Percentiles rank a stretch among this genome's conserved stretches.
phyloP scores from a whole-genome alignment of 2,888 invertebrate genomes.

The Cecidostiba fungosa region DNA sequence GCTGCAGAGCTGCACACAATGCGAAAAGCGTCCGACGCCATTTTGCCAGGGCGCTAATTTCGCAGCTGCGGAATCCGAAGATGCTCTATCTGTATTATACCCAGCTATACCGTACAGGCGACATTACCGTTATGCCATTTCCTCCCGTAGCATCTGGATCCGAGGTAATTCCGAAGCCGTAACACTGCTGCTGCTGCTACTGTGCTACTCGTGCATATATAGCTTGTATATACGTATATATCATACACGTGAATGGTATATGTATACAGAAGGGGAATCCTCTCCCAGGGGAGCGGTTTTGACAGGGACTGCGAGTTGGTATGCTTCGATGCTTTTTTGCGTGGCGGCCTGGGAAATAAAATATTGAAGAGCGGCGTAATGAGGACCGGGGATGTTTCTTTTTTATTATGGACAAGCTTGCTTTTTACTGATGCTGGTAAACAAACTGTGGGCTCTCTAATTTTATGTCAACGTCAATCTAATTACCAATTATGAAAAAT shows the following conservation, averaged over 20 bases:
- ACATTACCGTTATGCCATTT: constrained; percentile 39
- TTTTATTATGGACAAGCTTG: too few relatives aligned
- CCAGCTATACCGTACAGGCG: neutral
- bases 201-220: neutral
- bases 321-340: neutral
- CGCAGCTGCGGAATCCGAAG: constrained; percentile 19
- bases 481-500: neutral
- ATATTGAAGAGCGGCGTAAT: neutral
- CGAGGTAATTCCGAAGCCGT: constrained; percentile 25
- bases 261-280: neutral
- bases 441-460: neutral
- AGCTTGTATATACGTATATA: neutral
- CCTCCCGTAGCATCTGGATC: constrained; percentile 31
- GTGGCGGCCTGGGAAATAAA: neutral
- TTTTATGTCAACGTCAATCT: neutral
- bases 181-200: too few relatives aligned
- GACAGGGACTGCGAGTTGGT: neutral
- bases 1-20: neutral
- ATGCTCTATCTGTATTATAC: constrained; percentile 2
- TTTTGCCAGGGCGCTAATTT: constrained; percentile 13
- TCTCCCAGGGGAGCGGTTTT: constrained; percentile 29
- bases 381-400: too few relatives aligned
- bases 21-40: constrained; percentile 3
- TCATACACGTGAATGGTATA: neutral
- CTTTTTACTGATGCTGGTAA: neutral